These are phyloP conservation scores for Drosophila rellima DNA, from an alignment of 2,888 invertebrate species.

Conservation along the genomic window DNA sequence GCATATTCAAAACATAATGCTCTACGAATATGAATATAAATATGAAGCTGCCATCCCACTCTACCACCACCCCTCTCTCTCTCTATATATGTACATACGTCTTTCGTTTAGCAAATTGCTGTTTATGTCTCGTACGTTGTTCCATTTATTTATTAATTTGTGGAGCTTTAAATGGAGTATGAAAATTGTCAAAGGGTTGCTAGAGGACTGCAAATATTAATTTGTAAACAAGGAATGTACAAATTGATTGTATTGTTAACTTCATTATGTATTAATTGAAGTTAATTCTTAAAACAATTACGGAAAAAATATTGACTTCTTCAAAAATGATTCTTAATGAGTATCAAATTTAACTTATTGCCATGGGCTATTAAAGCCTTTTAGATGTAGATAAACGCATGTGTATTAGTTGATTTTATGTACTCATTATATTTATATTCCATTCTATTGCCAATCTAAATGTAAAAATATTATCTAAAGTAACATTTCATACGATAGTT, in stretches of 20 bases:
- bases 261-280: background rate
- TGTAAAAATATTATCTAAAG: slow-evolving; percentile 44
- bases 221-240: slow-evolving; percentile 4
- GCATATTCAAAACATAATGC: slow-evolving; percentile 18
- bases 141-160: slow-evolving; percentile 24
- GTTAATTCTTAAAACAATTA: background rate
- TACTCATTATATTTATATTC: slow-evolving; percentile 3
- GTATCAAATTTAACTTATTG: background rate
- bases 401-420: slow-evolving; percentile 11
- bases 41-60: background rate
- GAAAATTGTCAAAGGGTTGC: slow-evolving; percentile 4
- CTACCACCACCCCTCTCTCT: background rate
- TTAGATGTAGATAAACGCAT: slow-evolving; percentile 31
- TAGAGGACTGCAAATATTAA: slow-evolving; percentile 3
- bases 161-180: slow-evolving; percentile 11
- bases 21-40: slow-evolving; percentile 35
- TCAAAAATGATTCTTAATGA: background rate
- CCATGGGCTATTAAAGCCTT: slow-evolving; percentile 7
- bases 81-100: slow-evolving; percentile 1
- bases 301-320: background rate
- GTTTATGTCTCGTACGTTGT: slow-evolving; percentile 10
- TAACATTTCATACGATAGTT: slow-evolving; percentile 28
- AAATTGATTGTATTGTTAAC: background rate
- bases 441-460: slow-evolving; percentile 15
- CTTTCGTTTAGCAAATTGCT: slow-evolving; percentile 30